These are phyloP conservation scores for Tachyglossus aculeatus DNA, from an alignment of 2,797 vertebrate genomes.

Conservation along the genomic window DNA sequence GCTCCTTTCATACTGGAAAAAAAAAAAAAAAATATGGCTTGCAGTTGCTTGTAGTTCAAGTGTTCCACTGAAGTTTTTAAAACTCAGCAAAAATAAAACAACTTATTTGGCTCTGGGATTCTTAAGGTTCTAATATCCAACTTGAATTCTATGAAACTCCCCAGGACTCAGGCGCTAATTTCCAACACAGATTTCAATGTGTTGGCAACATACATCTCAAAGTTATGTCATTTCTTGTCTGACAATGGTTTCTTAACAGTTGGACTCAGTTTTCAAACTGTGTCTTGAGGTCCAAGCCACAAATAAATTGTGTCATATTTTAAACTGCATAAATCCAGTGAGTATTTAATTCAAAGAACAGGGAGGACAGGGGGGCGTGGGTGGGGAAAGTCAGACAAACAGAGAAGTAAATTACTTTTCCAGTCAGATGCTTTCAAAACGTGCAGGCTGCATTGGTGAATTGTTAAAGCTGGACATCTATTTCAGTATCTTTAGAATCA, in stretches of 20 bases:
- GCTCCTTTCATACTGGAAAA: too few species aligned
- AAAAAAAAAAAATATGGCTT: not conserved
- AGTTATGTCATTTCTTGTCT: not conserved
- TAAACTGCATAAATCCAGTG: not conserved
- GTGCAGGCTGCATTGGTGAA: not conserved
- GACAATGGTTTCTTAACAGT: not conserved
- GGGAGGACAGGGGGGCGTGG: too few species aligned
- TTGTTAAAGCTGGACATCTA: too few species aligned
- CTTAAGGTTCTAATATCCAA: not conserved
- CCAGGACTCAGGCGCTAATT: not conserved
- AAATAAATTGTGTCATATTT: not conserved
- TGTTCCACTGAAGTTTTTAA: too few species aligned
- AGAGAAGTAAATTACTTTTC: not conserved
- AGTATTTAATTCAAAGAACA: not conserved
- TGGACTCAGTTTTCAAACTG: not conserved
- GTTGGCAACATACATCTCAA: not conserved
- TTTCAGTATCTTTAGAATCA: not conserved
- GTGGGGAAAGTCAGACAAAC: not conserved
- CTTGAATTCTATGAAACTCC: not conserved
- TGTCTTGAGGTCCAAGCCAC: not conserved
- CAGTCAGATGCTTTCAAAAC: not conserved
- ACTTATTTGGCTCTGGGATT: not conserved
- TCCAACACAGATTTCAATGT: not conserved
- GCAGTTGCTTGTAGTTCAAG: too few species aligned
- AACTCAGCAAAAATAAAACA: not conserved